phyloP scores from a whole-genome alignment of 2,797 vertebrate genomes.

The Apodemus agrarius region DNA sequence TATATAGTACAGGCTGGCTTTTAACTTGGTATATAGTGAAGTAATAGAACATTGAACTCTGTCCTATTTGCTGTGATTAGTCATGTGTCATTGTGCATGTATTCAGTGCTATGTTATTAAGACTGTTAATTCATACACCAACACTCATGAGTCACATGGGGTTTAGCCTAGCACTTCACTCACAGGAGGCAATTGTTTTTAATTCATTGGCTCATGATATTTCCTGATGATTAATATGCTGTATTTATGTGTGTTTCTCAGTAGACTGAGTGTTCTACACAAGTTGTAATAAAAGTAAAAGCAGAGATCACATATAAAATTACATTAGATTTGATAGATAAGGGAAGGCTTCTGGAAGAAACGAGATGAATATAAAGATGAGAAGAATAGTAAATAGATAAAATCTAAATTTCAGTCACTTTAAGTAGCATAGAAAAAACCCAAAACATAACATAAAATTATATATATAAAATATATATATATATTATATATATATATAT shows the following conservation, averaged over 20 bases:
- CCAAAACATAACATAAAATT: not conserved
- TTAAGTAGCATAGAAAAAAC: not conserved
- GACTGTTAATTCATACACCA: not conserved
- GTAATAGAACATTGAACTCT: not conserved
- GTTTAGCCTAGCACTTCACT: not conserved
- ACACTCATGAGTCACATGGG: not conserved
- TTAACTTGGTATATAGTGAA: not conserved
- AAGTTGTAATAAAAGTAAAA: not conserved
- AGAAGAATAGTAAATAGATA: not conserved
- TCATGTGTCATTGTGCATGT: not conserved
- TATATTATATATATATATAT: not conserved
- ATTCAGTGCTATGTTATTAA: not conserved
- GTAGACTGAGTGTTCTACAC: not conserved
- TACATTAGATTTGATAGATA: not conserved
- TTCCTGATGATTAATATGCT: not conserved
- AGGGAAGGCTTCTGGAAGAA: not conserved
- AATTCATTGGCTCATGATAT: not conserved
- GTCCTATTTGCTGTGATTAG: not conserved
- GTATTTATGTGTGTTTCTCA: not conserved
- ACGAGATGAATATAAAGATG: not conserved
- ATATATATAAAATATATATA: not conserved
- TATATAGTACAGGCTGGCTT: not conserved
- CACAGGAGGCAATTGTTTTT: not conserved
- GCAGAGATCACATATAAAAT: not conserved
- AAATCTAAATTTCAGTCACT: slow-evolving; percentile 16